Conservation (phyloP, 2,888 invertebrate species). For the Lasioglossum marginatum region DNA sequence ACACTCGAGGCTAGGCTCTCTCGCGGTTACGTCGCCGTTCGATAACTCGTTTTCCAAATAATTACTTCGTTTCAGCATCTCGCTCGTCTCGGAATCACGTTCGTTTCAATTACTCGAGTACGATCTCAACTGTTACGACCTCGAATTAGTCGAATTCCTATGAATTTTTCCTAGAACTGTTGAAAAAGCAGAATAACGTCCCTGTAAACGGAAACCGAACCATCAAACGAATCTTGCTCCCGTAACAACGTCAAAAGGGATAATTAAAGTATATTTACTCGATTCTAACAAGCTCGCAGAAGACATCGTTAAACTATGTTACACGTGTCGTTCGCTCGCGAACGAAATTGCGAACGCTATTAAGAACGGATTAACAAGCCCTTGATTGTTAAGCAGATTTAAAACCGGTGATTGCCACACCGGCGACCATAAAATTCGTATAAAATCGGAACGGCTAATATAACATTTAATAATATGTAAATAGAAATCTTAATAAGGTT, state of each 20-base stretch:
- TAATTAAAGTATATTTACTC: not conserved
- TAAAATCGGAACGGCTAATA: not conserved
- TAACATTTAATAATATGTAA: not conserved
- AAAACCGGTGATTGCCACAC: too few relatives aligned
- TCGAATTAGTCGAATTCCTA: not conserved
- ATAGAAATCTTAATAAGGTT: too few relatives aligned
- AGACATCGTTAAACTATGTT: not conserved
- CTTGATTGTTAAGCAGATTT: not conserved
- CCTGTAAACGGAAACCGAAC: not conserved
- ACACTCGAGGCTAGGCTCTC: conserved; percentile 30
- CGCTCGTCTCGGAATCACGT: not conserved
- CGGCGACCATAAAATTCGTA: not conserved
- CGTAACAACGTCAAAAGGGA: not conserved
- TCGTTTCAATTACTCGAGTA: not conserved
- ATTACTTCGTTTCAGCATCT: not conserved
- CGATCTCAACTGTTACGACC: not conserved
- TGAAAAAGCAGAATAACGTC: not conserved
- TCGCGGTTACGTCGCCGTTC: not conserved
- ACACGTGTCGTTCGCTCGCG: not conserved
- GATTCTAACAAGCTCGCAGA: not conserved
- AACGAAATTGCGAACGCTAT: not conserved
- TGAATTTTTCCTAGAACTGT: not conserved
- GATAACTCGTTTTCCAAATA: not conserved
- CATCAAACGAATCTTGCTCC: not conserved
- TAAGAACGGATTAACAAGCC: not conserved